phyloP scores from a whole-genome alignment of 1,140 invertebrate species.

The Monomorium pharaonis region DNA sequence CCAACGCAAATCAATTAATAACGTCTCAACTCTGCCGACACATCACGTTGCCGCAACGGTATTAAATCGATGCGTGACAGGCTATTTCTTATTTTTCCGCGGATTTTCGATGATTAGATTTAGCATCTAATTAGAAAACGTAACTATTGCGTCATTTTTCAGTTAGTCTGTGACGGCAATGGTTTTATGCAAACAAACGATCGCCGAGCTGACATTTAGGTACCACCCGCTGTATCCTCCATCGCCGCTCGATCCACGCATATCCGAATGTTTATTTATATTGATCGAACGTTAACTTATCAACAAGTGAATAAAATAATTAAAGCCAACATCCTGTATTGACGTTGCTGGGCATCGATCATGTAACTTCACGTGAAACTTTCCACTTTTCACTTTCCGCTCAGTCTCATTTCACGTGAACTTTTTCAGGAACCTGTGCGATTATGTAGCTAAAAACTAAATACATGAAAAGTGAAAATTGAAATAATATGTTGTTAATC shows the following conservation, averaged over 20 bases:
- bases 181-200: background rate
- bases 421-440: too few species aligned
- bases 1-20: conserved; percentile 67
- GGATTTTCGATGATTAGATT: background rate
- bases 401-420: too few species aligned
- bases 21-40: conserved; percentile 9
- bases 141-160: background rate
- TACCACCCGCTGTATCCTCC: too few species aligned
- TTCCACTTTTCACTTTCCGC: too few species aligned
- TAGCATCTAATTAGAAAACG: too few species aligned
- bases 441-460: too few species aligned
- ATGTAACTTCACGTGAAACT: too few species aligned
- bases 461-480: too few species aligned
- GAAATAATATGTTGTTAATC: too few species aligned
- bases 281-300: conserved; percentile 66
- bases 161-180: background rate
- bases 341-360: conserved; percentile 55
- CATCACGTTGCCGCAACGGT: background rate
- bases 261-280: conserved; percentile 50
- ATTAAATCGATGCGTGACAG: conserved; percentile 29
- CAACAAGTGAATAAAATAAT: conserved; percentile 63
- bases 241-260: background rate
- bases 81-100: background rate
- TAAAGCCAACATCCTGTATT: conserved; percentile 72
- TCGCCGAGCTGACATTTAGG: background rate